Evolutionary conservation across 1,140 invertebrate genomes (phyloP).

Genomic region (Magallana angulata): DNA sequence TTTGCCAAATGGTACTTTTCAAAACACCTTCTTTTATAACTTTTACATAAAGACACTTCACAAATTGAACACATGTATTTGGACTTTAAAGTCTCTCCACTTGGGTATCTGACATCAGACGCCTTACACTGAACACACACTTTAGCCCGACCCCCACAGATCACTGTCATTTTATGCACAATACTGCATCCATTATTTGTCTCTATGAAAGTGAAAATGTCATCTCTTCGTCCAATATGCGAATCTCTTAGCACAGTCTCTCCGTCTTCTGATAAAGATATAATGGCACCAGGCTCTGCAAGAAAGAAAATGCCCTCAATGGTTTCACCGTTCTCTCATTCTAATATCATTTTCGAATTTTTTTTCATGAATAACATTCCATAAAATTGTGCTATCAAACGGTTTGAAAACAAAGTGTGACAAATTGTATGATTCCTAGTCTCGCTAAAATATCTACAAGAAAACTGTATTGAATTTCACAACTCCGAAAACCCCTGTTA

Average conservation of each 20-base stretch:
- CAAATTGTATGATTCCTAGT: too few species aligned
- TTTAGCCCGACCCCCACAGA: background rate
- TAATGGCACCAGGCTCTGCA: background rate
- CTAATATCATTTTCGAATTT: too few species aligned
- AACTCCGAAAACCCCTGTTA: too few species aligned
- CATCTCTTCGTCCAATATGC: background rate
- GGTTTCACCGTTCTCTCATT: background rate
- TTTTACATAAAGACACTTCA: conserved; percentile 22
- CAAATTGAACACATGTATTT: conserved; percentile 18
- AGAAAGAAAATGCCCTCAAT: conserved; percentile 24
- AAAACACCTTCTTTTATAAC: background rate
- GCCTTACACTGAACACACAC: conserved; percentile 9
- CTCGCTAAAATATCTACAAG: too few species aligned
- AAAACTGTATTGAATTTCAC: too few species aligned
- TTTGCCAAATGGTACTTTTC: background rate
- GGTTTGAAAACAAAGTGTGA: too few species aligned
- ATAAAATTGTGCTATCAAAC: too few species aligned
- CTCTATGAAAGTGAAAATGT: conserved; percentile 2
- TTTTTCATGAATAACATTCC: too few species aligned
- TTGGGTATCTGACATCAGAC: background rate
- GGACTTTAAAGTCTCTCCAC: conserved; percentile 6
- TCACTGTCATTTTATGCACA: conserved; percentile 5
- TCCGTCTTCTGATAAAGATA: conserved; percentile 1
- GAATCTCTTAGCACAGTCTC: background rate
- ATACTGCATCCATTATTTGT: background rate